Conservation (phyloP, 2,888 invertebrate species). For the Stenotaenia linearis region DNA sequence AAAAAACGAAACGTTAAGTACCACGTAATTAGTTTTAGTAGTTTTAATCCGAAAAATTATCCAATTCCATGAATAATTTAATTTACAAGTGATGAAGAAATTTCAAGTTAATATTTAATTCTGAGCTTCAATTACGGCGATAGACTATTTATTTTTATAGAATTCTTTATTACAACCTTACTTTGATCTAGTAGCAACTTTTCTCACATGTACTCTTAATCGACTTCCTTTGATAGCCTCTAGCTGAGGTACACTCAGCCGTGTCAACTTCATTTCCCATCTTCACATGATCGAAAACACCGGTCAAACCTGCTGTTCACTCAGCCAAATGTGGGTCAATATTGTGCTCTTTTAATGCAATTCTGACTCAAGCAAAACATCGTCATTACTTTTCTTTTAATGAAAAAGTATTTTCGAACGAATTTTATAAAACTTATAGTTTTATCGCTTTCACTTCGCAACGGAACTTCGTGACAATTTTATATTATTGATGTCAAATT, state of each 20-base stretch:
- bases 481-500: not conserved
- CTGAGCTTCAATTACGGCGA: not conserved
- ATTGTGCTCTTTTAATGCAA: not conserved
- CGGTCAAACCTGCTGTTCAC: not conserved
- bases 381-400: not conserved
- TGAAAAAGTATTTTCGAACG: too few species aligned
- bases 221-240: slow-evolving; percentile 8
- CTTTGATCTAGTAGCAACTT: not conserved
- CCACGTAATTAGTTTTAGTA: not conserved
- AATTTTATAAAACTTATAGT: not conserved
- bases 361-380: not conserved
- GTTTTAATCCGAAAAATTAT: not conserved
- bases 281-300: not conserved
- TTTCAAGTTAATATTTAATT: not conserved
- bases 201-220: not conserved
- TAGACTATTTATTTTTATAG: not conserved
- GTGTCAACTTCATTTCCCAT: slow-evolving; percentile 26
- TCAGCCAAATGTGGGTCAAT: not conserved
- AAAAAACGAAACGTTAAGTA: not conserved
- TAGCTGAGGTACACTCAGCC: not conserved
- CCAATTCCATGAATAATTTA: not conserved
- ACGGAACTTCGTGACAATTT: not conserved
- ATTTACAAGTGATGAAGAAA: not conserved
- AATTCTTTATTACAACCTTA: not conserved
- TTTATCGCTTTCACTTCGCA: not conserved